phyloP scores from a whole-genome alignment of 2,113 vertebrate genomes.

The Rhinolophus ferrumequinum region DNA sequence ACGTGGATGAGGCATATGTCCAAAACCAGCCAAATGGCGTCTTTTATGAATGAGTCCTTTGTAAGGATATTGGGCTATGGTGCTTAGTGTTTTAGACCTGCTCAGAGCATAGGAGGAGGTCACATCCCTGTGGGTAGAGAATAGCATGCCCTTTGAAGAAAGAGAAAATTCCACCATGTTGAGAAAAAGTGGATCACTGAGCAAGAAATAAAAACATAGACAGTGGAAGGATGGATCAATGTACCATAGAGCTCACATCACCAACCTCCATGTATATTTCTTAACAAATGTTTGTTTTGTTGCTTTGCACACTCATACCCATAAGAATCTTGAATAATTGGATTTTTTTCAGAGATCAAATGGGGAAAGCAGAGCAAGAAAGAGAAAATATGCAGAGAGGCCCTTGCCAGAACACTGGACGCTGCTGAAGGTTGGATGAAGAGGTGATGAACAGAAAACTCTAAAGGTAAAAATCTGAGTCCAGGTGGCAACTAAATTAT shows the following conservation, averaged over 20 bases:
- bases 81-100: background rate
- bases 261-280: background rate
- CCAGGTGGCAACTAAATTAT: background rate
- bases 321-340: background rate
- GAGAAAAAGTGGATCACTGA: background rate
- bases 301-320: background rate
- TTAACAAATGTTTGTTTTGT: background rate
- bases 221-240: background rate
- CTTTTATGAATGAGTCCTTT: background rate
- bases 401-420: background rate
- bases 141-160: background rate
- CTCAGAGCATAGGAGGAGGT: background rate
- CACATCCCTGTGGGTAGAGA: background rate
- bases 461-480: background rate
- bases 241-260: background rate
- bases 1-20: too few species aligned
- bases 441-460: background rate
- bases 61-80: too few species aligned
- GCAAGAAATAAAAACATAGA: background rate
- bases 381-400: background rate
- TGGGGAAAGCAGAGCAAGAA: background rate
- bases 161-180: background rate
- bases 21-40: background rate
- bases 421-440: background rate
- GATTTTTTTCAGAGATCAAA: background rate